Evolutionary conservation across 2,113 vertebrate genomes (phyloP).

Genomic region (Cavia aperea): DNA sequence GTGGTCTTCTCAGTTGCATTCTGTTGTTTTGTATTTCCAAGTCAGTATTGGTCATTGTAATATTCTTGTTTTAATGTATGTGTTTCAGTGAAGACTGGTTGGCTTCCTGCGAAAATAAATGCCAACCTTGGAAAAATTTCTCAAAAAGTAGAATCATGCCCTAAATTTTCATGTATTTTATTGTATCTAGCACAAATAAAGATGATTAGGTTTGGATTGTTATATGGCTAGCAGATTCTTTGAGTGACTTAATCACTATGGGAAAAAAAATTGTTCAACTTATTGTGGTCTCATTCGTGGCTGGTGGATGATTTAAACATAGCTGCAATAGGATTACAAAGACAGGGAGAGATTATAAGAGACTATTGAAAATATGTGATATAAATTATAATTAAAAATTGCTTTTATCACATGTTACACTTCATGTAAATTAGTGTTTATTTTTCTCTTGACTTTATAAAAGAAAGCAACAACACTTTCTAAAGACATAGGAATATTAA

Average conservation of each 20-base stretch:
- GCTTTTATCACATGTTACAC: background rate
- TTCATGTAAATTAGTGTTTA: background rate
- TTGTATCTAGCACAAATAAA: background rate
- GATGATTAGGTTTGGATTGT: background rate
- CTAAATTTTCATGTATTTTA: background rate
- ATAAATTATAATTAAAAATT: background rate
- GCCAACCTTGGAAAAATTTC: background rate
- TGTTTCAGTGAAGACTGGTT: background rate
- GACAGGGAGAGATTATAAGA: background rate
- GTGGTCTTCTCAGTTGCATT: background rate
- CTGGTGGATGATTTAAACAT: background rate
- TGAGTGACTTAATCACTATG: background rate
- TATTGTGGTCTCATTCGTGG: background rate
- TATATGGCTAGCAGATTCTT: background rate
- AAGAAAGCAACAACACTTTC: background rate
- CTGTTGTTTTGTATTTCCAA: background rate
- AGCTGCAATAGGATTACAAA: background rate
- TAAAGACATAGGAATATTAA: background rate
- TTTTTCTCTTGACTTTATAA: background rate
- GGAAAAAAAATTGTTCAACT: background rate
- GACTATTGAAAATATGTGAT: background rate
- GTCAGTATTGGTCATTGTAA: background rate
- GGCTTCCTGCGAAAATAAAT: background rate
- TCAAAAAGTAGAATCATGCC: background rate
- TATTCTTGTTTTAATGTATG: background rate